phyloP scores from a whole-genome alignment of 2,888 invertebrate genomes.

The Hipparchia sbordonii region DNA sequence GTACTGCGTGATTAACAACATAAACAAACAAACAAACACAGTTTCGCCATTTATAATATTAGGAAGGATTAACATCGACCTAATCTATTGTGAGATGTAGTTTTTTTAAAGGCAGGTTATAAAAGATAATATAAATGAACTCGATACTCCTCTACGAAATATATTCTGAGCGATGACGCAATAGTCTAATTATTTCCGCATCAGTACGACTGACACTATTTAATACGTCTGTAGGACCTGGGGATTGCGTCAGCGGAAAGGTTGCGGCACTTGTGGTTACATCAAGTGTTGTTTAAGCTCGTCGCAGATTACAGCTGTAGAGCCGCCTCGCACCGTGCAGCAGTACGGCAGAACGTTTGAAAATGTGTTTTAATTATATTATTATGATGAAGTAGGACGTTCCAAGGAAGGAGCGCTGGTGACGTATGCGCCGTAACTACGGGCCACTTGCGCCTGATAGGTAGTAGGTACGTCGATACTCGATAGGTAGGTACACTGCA shows the following conservation, averaged over 20 bases:
- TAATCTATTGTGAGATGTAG: conserved; percentile 8
- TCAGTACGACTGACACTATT: conserved; percentile 65
- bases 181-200: conserved; percentile 71
- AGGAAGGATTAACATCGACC: neutral
- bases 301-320: neutral
- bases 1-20: no score
- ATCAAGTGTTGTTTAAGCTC: conserved; percentile 61
- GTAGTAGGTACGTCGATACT: no score
- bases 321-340: neutral
- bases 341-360: neutral
- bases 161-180: conserved; percentile 53
- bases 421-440: no score
- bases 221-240: conserved; percentile 58
- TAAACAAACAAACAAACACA: no score
- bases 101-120: conserved; percentile 17
- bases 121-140: conserved; percentile 31
- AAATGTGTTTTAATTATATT: no score
- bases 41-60: no score
- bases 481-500: no score
- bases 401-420: no score
- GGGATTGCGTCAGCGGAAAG: conserved; percentile 76
- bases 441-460: no score
- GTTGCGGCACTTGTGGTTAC: conserved; percentile 73
- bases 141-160: conserved; percentile 44
- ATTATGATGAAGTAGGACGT: no score